Base-by-base conservation (phyloP, 2,888 invertebrate genomes). In the Epirrita christyi region DNA sequence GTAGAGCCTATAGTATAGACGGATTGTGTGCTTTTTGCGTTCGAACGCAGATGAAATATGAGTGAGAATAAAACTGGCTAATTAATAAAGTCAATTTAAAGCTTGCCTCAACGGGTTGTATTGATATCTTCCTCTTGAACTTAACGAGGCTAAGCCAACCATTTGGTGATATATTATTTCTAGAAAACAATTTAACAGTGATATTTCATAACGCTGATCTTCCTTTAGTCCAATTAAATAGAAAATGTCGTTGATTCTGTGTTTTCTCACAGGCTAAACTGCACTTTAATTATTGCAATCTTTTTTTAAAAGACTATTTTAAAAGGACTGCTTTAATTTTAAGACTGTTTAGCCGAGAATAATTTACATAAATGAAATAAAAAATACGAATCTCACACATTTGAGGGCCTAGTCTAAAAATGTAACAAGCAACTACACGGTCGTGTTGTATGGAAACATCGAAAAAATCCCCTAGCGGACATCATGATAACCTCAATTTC, bases 21-120 rank as follows among this genome's bases (percentile, higher is more conserved):
- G 63, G 67, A 72, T 61, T 60, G 73, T 73, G 72, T 77, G 73
- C 75, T 77, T 75, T 73, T 73, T 75, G 75, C 64, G 44, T 53
- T 61, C 44, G 29, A 44, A 46, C 40, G 46, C 36, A 13, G 15
- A 34, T 13, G 9, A 45, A 53, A 15, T n/a, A n/a, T 11, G 50
- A 57, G 62, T 64, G 54, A 59, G 21, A 58, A 51, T 21, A 21
- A 36, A 29, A 42, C 29, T 63, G 61, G 61, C 56, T 57, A 42
- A 38, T 57, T 49, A 41, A 46, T 38, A 9, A 28, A 54, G 50
- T 61, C 32, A 49, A 57, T 59, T 56, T 41, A n/a, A 15, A 28
- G 49, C 29, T 28, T 15, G 49, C 29, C 44, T 34, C 15, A 37
- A 44, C 37, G 38, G 44, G 46, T 54, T 59, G 59, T 50, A 50